Conservation (phyloP, 2,113 vertebrate genomes). For the Solea solea region DNA sequence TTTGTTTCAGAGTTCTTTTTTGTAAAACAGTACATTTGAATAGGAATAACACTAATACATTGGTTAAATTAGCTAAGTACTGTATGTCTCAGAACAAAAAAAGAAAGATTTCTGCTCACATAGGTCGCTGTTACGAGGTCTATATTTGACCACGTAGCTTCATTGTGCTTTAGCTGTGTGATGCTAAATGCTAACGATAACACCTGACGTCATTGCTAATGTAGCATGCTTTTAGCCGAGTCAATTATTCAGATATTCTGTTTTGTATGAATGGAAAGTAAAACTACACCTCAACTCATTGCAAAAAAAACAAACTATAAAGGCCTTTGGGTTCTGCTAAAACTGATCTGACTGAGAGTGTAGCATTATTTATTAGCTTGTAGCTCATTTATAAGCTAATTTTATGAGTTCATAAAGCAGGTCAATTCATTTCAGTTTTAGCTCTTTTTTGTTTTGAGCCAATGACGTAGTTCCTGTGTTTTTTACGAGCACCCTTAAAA, state of each 20-base stretch:
- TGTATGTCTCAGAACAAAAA: no score
- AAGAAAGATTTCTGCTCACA: no score
- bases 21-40: no score
- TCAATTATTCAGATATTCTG: slow-evolving; percentile 6
- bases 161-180: slow-evolving; percentile 44
- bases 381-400: slow-evolving; percentile 52
- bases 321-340: slow-evolving; percentile 12
- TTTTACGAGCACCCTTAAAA: slow-evolving; percentile 44
- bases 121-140: no score
- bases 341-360: slow-evolving; percentile 42
- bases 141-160: slow-evolving; percentile 12
- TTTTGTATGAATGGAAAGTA: slow-evolving; percentile 16
- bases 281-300: slow-evolving; percentile 10
- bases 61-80: no score
- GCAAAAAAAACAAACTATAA: slow-evolving; percentile 36
- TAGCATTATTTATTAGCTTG: slow-evolving; percentile 62
- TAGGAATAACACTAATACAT: no score
- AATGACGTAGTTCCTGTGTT: slow-evolving; percentile 38
- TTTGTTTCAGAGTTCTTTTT: no score
- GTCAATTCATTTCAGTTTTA: slow-evolving; percentile 37
- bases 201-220: slow-evolving; percentile 52
- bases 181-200: slow-evolving; percentile 25
- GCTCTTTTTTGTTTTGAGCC: slow-evolving; percentile 55
- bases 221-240: slow-evolving; percentile 41
- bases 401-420: slow-evolving; percentile 36